phyloP scores from a whole-genome alignment of 2,888 invertebrate genomes.

The Ornithoptera priamus region DNA sequence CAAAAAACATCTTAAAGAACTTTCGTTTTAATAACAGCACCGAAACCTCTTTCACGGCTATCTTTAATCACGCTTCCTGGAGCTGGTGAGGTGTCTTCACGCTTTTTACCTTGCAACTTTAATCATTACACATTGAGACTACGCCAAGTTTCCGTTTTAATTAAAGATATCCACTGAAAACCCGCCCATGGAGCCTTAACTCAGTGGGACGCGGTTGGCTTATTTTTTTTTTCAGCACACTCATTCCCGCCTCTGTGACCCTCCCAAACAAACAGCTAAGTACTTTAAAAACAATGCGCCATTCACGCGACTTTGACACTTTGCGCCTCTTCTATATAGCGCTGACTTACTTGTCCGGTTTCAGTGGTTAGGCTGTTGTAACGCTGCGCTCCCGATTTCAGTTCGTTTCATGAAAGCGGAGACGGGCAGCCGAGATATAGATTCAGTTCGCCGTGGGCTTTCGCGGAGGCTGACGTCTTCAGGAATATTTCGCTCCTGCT shows the following conservation, averaged over 20 bases:
- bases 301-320: constrained; percentile 31
- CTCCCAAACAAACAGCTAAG: constrained; percentile 79
- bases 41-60: constrained; percentile 33
- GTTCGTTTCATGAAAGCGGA: constrained; percentile 77
- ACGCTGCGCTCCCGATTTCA: constrained; percentile 52
- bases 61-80: constrained; percentile 38
- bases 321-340: constrained; percentile 9
- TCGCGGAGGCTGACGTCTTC: constrained; percentile 59
- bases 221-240: constrained; percentile 77
- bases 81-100: constrained; percentile 41
- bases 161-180: constrained; percentile 74
- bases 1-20: background rate
- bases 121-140: constrained; percentile 62
- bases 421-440: constrained; percentile 59
- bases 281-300: constrained; percentile 72
- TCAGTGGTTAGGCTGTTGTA: constrained; percentile 47
- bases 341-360: constrained; percentile 30
- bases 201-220: constrained; percentile 79
- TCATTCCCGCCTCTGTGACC: constrained; percentile 80
- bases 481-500: constrained; percentile 37
- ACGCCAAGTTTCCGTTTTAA: constrained; percentile 72
- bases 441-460: constrained; percentile 75
- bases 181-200: constrained; percentile 76
- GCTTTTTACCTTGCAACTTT: constrained; percentile 52
- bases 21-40: constrained; percentile 5